These are phyloP conservation scores for Pycnomerus fuliginosus DNA, from an alignment of 2,888 invertebrate genomes.

Conservation along the genomic window DNA sequence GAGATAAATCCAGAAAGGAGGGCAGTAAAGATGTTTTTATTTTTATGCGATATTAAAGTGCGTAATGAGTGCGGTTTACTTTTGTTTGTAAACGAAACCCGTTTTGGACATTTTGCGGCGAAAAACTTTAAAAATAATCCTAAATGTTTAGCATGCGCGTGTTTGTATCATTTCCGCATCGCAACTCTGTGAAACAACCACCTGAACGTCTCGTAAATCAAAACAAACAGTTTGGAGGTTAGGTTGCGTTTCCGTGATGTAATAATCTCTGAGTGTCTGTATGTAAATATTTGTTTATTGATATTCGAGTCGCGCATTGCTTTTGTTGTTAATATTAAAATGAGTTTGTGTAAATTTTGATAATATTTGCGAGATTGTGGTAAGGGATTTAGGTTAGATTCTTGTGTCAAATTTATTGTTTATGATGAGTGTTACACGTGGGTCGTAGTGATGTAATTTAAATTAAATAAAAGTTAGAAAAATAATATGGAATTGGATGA, in stretches of 20 bases:
- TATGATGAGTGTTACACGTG: constrained; percentile 11
- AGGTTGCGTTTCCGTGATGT: constrained; percentile 34
- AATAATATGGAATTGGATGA: constrained; percentile 45
- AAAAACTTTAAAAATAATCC: no score
- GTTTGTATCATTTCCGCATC: no score
- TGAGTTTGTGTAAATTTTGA: constrained; percentile 8
- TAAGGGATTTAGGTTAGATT: no score
- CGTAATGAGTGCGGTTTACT: no score
- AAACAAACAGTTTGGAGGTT: constrained; percentile 32
- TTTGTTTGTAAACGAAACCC: no score
- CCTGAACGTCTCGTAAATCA: constrained; percentile 21
- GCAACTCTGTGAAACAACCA: constrained; percentile 1
- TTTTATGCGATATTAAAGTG: no score
- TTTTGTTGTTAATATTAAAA: constrained; percentile 14
- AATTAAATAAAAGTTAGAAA: no score
- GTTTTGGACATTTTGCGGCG: no score
- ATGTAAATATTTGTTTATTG: constrained; percentile 37
- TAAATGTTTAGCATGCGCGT: no score
- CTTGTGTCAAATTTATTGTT: no score
- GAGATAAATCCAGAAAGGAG: no score
- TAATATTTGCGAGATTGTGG: constrained; percentile 13
- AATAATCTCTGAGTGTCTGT: constrained; percentile 32
- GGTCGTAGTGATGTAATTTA: constrained; percentile 24
- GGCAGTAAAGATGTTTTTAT: no score
- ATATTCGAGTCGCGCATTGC: constrained; percentile 23